These are phyloP conservation scores for Dolichopus griseipennis DNA, from an alignment of 2,888 invertebrate genomes.

Conservation along the genomic window DNA sequence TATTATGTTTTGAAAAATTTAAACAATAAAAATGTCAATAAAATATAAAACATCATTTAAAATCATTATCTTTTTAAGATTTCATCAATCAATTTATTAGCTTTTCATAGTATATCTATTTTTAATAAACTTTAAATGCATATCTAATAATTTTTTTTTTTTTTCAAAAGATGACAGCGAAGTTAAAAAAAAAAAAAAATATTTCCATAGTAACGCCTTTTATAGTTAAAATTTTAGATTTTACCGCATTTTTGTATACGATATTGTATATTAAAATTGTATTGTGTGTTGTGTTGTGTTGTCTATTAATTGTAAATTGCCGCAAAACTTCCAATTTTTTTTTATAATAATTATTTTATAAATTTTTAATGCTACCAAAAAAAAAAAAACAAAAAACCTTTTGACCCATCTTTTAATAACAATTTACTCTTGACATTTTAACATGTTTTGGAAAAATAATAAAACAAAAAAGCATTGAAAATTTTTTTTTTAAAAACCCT, in stretches of 20 bases:
- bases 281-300: too few relatives aligned
- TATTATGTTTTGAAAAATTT: too few relatives aligned
- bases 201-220: too few relatives aligned
- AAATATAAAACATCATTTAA: neutral
- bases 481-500: neutral
- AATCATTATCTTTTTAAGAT: neutral
- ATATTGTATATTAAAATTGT: too few relatives aligned
- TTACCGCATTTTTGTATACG: too few relatives aligned
- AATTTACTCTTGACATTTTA: neutral
- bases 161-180: too few relatives aligned
- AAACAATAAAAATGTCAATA: neutral
- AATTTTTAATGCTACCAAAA: neutral
- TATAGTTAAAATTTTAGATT: too few relatives aligned
- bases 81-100: neutral
- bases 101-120: neutral
- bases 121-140: neutral
- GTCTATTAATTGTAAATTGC: too few relatives aligned
- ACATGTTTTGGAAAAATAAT: neutral
- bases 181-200: too few relatives aligned
- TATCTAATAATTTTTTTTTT: too few relatives aligned
- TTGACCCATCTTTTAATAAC: conserved; percentile 2
- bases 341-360: neutral
- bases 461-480: too few relatives aligned
- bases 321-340: neutral
- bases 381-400: neutral